Evolutionary conservation across 2,113 vertebrate genomes (phyloP), one percentile per base, ranked within the genome.

Genomic region (Tamias sibiricus): DNA sequence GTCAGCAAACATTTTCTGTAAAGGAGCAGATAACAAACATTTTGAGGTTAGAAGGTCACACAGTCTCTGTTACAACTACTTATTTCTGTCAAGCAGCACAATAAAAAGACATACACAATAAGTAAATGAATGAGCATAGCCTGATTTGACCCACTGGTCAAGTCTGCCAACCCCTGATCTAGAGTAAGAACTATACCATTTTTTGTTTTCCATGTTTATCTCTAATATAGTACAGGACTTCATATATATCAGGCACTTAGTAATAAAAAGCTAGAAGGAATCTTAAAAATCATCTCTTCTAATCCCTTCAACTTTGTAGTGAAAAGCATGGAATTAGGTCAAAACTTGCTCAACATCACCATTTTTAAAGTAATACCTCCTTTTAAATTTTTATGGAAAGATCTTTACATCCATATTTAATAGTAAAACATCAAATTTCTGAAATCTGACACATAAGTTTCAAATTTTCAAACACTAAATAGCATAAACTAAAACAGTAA

Each of bases 401-500:
- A 91, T 40, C 30, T 93, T n/a, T 79, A 93, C 4, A 91, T 52
- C 64, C 40, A 52, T 92, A 79, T 30, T 95, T 87, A 94, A 92
- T 64, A 90, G 0, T 87, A 72, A 82, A 89, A 87, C 86, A 86
- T 87, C 62, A 72, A 77, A 82, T 57, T 74, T 85, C 84, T n/a
- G 64, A 79, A 69, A 76, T 54, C 10, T 83, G 59, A 75, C 44
- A 57, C 26, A 71, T 30, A 71, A 85, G 62, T 69, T 79, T 28
- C 47, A 54, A 71, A 87, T 14, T n/a, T 44, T 88, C 52, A 75
- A 62, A 54, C 26, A 80, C 59, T 86, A 95, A 76, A 47, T 64
- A 94, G 44, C 19, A 26, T 69, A 89, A 95, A 86, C 17, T 42
- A 94, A 92, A 94, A 96, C 11, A 81, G 72, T 79, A 24, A 72